A percentile compares a stretch with the other conserved stretches of the same genome.
Conservation (phyloP, 2,888 invertebrate species). For the Ischnus inquisitorius region DNA sequence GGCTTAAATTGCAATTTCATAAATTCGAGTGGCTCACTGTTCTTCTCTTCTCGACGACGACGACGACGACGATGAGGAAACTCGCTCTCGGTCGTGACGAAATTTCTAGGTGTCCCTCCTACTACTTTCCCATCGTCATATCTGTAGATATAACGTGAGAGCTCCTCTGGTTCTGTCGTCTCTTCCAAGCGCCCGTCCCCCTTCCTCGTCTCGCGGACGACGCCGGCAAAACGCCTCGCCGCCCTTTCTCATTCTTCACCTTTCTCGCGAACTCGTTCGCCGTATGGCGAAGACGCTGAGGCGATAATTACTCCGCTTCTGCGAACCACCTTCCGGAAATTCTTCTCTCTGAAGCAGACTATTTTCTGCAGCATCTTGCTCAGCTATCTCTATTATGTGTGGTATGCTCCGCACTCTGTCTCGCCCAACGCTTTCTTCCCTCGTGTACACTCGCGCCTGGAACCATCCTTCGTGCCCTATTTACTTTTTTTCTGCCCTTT, state of each 20-base stretch:
- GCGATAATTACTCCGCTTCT: conserved; percentile 60
- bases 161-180: conserved; percentile 19
- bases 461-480: conserved; percentile 22
- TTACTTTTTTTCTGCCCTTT: conserved; percentile 26
- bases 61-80: conserved; percentile 40
- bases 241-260: neutral
- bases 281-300: conserved; percentile 26
- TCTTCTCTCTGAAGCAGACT: conserved; percentile 47
- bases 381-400: conserved; percentile 44
- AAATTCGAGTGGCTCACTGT: conserved; percentile 75
- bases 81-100: conserved; percentile 23
- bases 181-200: conserved; percentile 21
- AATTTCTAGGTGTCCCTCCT: conserved; percentile 50
- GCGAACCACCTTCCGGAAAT: conserved; percentile 53
- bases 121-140: conserved; percentile 46
- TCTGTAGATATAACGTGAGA: neutral
- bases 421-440: neutral
- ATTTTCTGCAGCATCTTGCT: conserved; percentile 43
- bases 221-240: neutral
- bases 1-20: conserved; percentile 81
- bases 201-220: conserved; percentile 16
- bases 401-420: conserved; percentile 7
- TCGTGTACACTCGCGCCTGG: neutral
- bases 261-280: conserved; percentile 3
- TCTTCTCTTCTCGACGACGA: conserved; percentile 35